Percentiles rank a stretch among this genome's conserved stretches.
Evolutionary conservation across 64 coral and sea anemone genomes (phyloP).

Genomic region (Pocillopora damicornis): DNA sequence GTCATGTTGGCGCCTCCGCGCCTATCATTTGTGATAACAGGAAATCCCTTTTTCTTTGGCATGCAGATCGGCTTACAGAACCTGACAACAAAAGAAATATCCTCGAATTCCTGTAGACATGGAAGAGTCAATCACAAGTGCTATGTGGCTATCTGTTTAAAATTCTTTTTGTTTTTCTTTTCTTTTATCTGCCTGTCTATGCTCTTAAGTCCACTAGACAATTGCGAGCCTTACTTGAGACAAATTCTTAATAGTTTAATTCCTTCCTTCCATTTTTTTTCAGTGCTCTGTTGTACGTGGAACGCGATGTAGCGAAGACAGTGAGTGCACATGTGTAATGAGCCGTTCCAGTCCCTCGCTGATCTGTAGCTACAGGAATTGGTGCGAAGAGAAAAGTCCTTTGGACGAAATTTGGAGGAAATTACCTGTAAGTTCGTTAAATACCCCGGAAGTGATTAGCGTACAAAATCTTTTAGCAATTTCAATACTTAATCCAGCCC

Average conservation of each 20-base stretch:
- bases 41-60: too few species aligned
- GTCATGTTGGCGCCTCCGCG: too few species aligned
- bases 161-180: not conserved
- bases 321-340: not conserved
- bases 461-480: too few species aligned
- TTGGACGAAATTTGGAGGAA: conserved; percentile 3
- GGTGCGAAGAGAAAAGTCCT: not conserved
- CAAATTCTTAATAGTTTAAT: not conserved
- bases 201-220: not conserved
- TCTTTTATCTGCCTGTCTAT: not conserved
- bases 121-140: too few species aligned
- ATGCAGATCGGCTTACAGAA: too few species aligned
- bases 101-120: too few species aligned
- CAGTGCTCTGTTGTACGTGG: not conserved
- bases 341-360: not conserved
- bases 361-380: not conserved
- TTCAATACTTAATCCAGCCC: too few species aligned
- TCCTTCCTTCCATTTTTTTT: not conserved
- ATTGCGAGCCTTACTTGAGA: not conserved
- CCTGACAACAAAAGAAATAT: too few species aligned
- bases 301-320: not conserved
- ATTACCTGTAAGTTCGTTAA: conserved; percentile 6
- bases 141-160: too few species aligned
- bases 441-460: too few species aligned
- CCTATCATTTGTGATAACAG: too few species aligned